Base-by-base conservation (phyloP, 2,888 invertebrate genomes). In the Monopis laevigella region DNA sequence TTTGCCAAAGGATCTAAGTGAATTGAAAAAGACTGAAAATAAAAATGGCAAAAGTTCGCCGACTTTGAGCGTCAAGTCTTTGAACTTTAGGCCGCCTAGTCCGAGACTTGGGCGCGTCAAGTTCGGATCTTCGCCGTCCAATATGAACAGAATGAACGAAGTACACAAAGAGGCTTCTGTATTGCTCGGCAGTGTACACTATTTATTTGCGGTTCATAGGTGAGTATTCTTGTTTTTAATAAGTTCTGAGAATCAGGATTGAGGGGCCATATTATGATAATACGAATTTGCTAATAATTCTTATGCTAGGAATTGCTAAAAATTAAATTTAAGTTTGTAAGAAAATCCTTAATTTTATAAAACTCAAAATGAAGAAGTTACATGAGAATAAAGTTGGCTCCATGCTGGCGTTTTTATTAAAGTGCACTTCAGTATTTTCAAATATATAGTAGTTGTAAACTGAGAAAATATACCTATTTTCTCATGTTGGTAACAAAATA, bases 161-260 rank as follows among this genome's bases (percentile, higher is more conserved):
- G 26, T 28, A n/a, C 17, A 27, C 35, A 47, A 36, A 11, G 44
- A 40, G 18, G 18, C 36, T 11, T 42, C 13, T 7, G 39, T 11
- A 26, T 28, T 26, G 11, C 27, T 18, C 18, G 55, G 51, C n/a
- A 55, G 52, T 45, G 52, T 80, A 35, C 69, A 78, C 40, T 93
- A 90, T 62, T 78, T 94, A 27, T 84, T 92, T 41, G 93, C 91
- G 1, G 88, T 93, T 12, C 93, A 94, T 47, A 67, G 74, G 74
- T 74, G 12, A 26, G 41, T 39, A 2, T 8, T 28, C 10, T 29
- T 10, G 13, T 6, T 7, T 18, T 17, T n/a, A 8, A 11, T 10
- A 16, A 17, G 14, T 16, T 11, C 30, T 29, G 10, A 29, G 8
- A 29, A 1, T 11, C 2, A 7, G 6, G 7, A 8, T 11, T n/a